phyloP scores from a whole-genome alignment of 2,797 vertebrate genomes.

The Sebastes iracundus region DNA sequence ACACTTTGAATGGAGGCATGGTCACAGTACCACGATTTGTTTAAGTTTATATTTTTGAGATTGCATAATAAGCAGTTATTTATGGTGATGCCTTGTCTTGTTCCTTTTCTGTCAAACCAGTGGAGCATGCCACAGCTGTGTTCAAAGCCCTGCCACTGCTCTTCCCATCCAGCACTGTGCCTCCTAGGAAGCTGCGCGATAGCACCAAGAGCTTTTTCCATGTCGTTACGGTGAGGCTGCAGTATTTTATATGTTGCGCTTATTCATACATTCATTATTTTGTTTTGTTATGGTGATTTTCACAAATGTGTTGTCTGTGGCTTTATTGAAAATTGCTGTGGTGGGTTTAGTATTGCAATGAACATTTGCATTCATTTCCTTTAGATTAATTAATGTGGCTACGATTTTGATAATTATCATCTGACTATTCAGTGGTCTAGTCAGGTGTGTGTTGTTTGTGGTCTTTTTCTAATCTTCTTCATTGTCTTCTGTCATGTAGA shows the following conservation, averaged over 20 bases:
- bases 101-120: constrained; percentile 12
- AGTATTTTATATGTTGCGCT: too few species aligned
- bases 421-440: neutral
- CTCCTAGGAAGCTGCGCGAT: neutral
- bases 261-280: too few species aligned
- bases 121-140: constrained; percentile 8
- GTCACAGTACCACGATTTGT: neutral
- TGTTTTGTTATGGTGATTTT: too few species aligned
- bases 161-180: neutral
- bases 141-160: constrained; percentile 14
- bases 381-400: neutral
- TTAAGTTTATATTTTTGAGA: neutral
- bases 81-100: neutral
- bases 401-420: too few species aligned
- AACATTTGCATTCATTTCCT: neutral
- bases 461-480: neutral
- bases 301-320: too few species aligned
- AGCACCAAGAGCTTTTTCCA: constrained; percentile 40
- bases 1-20: constrained; percentile 31
- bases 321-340: too few species aligned
- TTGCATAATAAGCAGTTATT: neutral
- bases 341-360: too few species aligned
- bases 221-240: constrained; percentile 22
- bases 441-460: neutral
- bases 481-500: neutral